Evolutionary conservation across 2,888 invertebrate species (phyloP), one percentile per base, ranked within the genome.

Genomic region (Ennomos fuscantarius): DNA sequence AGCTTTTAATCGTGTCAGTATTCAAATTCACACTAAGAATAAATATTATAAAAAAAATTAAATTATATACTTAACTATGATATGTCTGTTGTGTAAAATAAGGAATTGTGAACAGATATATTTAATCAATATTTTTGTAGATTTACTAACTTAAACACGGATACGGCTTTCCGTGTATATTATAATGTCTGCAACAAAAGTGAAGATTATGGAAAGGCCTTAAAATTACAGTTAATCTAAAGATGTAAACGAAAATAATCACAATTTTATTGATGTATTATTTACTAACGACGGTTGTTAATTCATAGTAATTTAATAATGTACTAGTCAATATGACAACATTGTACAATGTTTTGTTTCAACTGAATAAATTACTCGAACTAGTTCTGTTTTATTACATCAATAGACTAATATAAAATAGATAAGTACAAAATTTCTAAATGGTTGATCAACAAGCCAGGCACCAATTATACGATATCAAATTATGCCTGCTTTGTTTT

Each of bases 1-100:
- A 73, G 87, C 87, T 87, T 88, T 87, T 74, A 79, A 76, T 87
- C 80, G 63, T 75, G 77, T 77, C 87, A 88, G 87, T 89, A 89
- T 89, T 89, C 76, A 81, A 84, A 76, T 74, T 77, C 79, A 81
- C 77, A 74, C 76, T 74, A 76, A 74, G 72, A 67, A 62, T 68
- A 77, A n/a, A 65, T 68, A 69, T 62, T 68, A 72, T 77, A 69
- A 76, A 70, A 71, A 72, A 65, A 69, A 54, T 62, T 58, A 60
- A 52, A 48, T 55, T 9, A 34, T 35, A n/a, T n/a, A n/a, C n/a
- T n/a, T n/a, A 13, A 47, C 43, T 35, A 40, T 52, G 63, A 63
- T 69, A 63, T 70, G 69, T 68, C 57, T 69, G 65, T 71, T 74
- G 50, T 64, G 60, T 60, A 63, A 63, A 64, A 52, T 65, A 76